A percentile compares a stretch with the other conserved stretches of the same genome.
phyloP scores from a whole-genome alignment of 2,888 invertebrate species.

The Pterostichus madidus region DNA sequence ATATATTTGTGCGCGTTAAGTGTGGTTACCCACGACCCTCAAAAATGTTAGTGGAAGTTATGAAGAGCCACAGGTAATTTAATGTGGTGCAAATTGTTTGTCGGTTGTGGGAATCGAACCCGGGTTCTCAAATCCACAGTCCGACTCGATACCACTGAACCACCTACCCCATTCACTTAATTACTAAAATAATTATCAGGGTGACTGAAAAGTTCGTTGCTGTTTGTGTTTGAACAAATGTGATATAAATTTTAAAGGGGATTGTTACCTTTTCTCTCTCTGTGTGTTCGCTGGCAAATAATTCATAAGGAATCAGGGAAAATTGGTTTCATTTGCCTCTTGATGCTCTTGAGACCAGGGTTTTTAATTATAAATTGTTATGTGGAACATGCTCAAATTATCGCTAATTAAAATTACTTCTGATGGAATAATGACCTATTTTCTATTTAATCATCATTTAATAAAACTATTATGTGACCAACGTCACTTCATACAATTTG shows the following conservation, averaged over 20 bases:
- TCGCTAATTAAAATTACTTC: too few species aligned
- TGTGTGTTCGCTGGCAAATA: constrained; percentile 20
- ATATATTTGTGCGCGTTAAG: too few species aligned
- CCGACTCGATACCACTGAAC: too few species aligned
- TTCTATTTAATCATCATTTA: neutral
- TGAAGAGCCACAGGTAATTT: too few species aligned
- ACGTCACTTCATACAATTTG: too few species aligned
- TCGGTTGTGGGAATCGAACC: too few species aligned
- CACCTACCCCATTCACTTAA: too few species aligned
- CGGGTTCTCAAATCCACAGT: too few species aligned
- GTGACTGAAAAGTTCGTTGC: neutral
- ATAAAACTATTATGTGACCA: too few species aligned
- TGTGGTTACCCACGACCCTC: too few species aligned
- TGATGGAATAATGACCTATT: neutral
- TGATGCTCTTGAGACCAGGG: neutral
- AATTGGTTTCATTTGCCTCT: constrained; percentile 34
- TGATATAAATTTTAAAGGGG: constrained; percentile 23
- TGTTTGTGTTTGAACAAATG: constrained; percentile 20
- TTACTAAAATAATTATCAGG: neutral
- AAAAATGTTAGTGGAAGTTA: too few species aligned
- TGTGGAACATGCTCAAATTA: neutral
- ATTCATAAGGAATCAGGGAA: constrained; percentile 34
- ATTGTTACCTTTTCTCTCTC: neutral
- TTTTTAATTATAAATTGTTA: constrained; percentile 26
- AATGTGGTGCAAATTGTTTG: too few species aligned